Percentiles rank a stretch among this genome's conserved stretches.
These are phyloP conservation scores for Pocillopora grandis DNA, from an alignment of 92 coral and sea anemone species.

Conservation along the genomic window DNA sequence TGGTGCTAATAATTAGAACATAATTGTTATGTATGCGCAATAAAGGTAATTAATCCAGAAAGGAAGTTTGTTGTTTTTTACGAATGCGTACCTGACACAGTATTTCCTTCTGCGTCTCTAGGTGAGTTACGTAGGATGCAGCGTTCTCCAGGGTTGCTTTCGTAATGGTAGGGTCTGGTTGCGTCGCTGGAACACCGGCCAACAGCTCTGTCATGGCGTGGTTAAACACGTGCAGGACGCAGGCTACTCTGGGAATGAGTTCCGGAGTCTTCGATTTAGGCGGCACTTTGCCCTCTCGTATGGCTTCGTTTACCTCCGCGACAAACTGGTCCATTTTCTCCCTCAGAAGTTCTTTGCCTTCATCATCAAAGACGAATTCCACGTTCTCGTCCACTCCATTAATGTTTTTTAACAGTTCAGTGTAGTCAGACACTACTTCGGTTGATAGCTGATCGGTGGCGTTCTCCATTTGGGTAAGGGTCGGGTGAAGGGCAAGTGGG, in stretches of 20 bases:
- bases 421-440: slow-evolving; percentile 21
- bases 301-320: slow-evolving; percentile 49
- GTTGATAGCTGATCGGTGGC: slow-evolving; percentile 30
- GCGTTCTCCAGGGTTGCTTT: slow-evolving; percentile 50
- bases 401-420: slow-evolving; percentile 11
- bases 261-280: slow-evolving; percentile 62
- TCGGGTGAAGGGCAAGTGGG: slow-evolving; percentile 48
- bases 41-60: no score
- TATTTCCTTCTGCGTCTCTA: slow-evolving; percentile 55
- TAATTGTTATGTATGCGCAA: no score
- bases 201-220: slow-evolving; percentile 55
- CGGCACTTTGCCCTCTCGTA: slow-evolving; percentile 52
- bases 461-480: slow-evolving; percentile 53
- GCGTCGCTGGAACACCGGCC: slow-evolving; percentile 38
- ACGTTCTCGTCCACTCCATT: background rate
- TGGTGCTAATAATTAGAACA: no score
- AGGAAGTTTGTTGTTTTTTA: no score
- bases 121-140: slow-evolving; percentile 34
- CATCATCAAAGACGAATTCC: slow-evolving; percentile 13
- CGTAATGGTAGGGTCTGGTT: slow-evolving; percentile 39
- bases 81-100: slow-evolving; percentile 7
- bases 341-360: slow-evolving; percentile 26
- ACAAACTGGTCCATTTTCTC: slow-evolving; percentile 37
- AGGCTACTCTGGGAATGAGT: slow-evolving; percentile 38
- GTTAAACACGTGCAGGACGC: slow-evolving; percentile 47